Conservation (phyloP, 2,113 vertebrate genomes). For the Herpailurus yagouaroundi region DNA sequence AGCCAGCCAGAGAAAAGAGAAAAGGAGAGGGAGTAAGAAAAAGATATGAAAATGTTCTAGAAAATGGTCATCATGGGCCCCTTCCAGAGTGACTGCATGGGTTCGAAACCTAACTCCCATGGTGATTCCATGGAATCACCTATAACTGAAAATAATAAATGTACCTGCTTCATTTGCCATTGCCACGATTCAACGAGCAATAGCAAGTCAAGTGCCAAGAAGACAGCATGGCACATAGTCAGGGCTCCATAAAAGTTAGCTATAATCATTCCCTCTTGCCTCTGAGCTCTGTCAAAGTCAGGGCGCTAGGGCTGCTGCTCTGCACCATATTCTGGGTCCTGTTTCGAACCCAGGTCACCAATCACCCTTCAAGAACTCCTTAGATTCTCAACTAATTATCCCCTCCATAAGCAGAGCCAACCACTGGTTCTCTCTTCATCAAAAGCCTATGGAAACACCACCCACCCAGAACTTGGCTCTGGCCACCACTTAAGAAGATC, state of each 20-base stretch:
- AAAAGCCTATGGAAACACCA: not conserved
- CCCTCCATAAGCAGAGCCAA: not conserved
- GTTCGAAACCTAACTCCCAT: not conserved
- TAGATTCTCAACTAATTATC: not conserved
- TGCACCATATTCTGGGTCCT: too few species aligned
- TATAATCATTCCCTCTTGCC: not conserved
- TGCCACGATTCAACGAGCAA: not conserved
- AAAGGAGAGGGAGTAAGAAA: conserved; percentile 26
- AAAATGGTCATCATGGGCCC: not conserved
- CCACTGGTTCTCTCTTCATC: not conserved
- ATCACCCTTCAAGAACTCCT: not conserved
- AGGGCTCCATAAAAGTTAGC: not conserved
- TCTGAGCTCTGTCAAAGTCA: not conserved
- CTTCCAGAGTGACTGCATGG: not conserved
- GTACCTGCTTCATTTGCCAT: not conserved
- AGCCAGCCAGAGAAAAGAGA: conserved; percentile 67
- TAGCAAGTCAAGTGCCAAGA: not conserved
- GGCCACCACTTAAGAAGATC: not conserved
- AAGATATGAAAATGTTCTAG: conserved; percentile 11
- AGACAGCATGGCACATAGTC: fast-evolving
- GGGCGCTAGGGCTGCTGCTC: not conserved
- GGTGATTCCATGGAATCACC: not conserved
- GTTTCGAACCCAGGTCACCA: not conserved
- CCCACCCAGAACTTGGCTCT: not conserved
- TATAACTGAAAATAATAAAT: not conserved